Base-by-base conservation (phyloP, 2,888 invertebrate species). In the Prosopocoilus inquinatus region DNA sequence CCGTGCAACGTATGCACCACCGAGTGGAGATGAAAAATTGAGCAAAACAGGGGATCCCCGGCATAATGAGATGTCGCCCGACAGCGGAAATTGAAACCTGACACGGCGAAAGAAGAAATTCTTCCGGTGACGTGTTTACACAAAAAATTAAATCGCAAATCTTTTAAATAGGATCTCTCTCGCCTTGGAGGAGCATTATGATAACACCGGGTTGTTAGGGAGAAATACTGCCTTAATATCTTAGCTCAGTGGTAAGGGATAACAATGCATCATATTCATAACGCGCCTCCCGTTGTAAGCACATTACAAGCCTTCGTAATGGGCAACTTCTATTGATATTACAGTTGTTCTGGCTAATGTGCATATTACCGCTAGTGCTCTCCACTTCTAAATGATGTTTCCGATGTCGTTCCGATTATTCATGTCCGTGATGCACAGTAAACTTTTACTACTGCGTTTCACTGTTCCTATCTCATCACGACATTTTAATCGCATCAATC, bases 71-170 rank as follows among this genome's bases (percentile, higher is more conserved):
- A 62, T 58, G 57, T 59, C 55, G 50, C 51, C 47, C 53, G 39
- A 52, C 55, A 39, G 53, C 51, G 64, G 61, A 67, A 68, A 67
- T 67, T 68, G 69, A 68, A 70, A 70, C 63, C 64, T 66, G 67
- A 65, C 68, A 64, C 66, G 62, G 58, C 52, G 61, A 60, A 59
- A 62, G 61, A 55, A 56, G 32, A 49, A 20, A 20, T 50, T 58
- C 56, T 60, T 52, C 58, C 55, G 50, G 55, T 58, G 63, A 63
- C 64, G 66, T 67, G 66, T 70, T 66, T 68, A 65, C 65, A 66
- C 65, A 67, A 70, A 71, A 71, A 70, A 71, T 71, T 70, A 68
- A 71, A 71, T 68, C 70, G 70, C 71, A 72, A 73, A 72, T 71
- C 70, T 71, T 70, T 68, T 68, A 69, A 73, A 71, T 69, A 70